Evolutionary conservation across 2,888 invertebrate species (phyloP).

Genomic region (Drosophila atroscutellata): DNA sequence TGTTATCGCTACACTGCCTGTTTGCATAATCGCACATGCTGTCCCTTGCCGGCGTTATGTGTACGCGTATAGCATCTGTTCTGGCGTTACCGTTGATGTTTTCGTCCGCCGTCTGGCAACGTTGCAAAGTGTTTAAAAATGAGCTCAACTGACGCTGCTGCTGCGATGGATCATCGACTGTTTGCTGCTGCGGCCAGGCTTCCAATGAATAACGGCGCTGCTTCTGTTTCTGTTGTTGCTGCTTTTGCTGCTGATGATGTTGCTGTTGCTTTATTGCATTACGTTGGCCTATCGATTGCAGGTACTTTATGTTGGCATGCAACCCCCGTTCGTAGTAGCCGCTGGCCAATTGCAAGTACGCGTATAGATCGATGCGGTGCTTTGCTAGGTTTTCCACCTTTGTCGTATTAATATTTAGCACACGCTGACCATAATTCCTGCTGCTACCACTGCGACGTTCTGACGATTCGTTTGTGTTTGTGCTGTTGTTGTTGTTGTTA

Average conservation of each 20-base stretch:
- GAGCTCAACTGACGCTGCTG: slow-evolving; percentile 34
- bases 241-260: slow-evolving; percentile 2
- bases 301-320: slow-evolving; percentile 82
- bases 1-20: slow-evolving; percentile 18
- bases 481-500: slow-evolving; percentile 7
- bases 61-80: slow-evolving; percentile 73
- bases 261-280: slow-evolving; percentile 68
- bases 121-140: slow-evolving; percentile 52
- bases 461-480: slow-evolving; percentile 21
- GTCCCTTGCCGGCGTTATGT: slow-evolving; percentile 64
- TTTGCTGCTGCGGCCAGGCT: slow-evolving; percentile 35
- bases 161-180: slow-evolving; percentile 20
- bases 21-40: slow-evolving; percentile 63
- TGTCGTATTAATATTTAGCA: slow-evolving; percentile 68
- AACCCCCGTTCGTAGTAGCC: slow-evolving; percentile 83
- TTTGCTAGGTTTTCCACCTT: slow-evolving; percentile 67
- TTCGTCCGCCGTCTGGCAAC: slow-evolving; percentile 31
- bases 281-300: slow-evolving; percentile 82
- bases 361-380: slow-evolving; percentile 60
- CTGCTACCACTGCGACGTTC: slow-evolving; percentile 7
- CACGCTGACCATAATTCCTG: slow-evolving; percentile 61
- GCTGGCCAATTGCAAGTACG: slow-evolving; percentile 80
- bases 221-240: slow-evolving; percentile 29
- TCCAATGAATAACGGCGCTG: slow-evolving; percentile 37
- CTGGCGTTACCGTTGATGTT: neutral